These are phyloP conservation scores for Cotesia glomerata DNA, from an alignment of 1,140 invertebrate genomes.

Conservation along the genomic window DNA sequence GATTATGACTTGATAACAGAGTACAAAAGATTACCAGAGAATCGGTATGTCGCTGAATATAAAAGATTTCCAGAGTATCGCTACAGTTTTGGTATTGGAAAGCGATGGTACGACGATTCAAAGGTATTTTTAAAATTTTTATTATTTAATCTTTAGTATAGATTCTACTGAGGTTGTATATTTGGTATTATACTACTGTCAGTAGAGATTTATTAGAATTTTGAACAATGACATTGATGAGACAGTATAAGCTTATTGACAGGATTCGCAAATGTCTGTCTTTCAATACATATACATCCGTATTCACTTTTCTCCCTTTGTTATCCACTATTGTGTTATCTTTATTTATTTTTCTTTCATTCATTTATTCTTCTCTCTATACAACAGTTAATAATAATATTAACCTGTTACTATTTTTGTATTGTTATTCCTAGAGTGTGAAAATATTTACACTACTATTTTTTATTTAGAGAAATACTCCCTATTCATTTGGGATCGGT, in stretches of 20 bases:
- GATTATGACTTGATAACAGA: slow-evolving; percentile 65
- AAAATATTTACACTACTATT: not conserved
- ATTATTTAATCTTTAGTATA: no score
- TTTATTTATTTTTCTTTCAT: not conserved
- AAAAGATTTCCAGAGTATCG: slow-evolving; percentile 67
- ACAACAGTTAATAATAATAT: no score
- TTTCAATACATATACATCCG: no score
- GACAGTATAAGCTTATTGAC: not conserved
- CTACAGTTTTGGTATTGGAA: slow-evolving; percentile 72
- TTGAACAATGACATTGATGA: slow-evolving; percentile 12
- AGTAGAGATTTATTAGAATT: not conserved
- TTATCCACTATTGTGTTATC: not conserved
- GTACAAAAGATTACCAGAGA: slow-evolving; percentile 67
- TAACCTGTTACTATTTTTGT: no score
- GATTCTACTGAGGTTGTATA: no score
- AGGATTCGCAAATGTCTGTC: not conserved
- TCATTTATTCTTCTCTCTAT: no score
- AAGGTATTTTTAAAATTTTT: slow-evolving; percentile 33
- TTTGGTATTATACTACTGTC: no score
- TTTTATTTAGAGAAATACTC: slow-evolving; percentile 43
- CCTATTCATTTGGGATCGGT: slow-evolving; percentile 68
- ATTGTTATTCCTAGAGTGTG: no score
- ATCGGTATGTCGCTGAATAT: slow-evolving; percentile 68
- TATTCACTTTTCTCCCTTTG: not conserved
- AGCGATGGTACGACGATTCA: slow-evolving; percentile 56